Evolutionary conservation across 53 echinoderm and acorn worm species (phyloP).

Genomic region (Echinarachnius parma): DNA sequence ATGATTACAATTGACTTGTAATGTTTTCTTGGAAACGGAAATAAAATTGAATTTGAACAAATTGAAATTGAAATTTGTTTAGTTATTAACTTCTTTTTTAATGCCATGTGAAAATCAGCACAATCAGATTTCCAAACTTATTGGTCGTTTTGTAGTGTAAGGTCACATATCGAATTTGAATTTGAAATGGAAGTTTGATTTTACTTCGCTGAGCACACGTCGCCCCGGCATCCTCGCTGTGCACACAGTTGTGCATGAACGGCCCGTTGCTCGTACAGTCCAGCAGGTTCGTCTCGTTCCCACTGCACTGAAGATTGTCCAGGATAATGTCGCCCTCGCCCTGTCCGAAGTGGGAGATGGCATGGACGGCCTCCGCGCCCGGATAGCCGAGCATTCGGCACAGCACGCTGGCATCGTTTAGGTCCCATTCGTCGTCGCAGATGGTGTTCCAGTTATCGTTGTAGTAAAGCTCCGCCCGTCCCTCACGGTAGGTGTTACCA

Average conservation of each 20-base stretch:
- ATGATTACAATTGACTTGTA: too few species aligned
- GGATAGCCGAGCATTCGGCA: conserved; percentile 11
- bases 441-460: neutral
- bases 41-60: too few species aligned
- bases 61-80: too few species aligned
- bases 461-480: neutral
- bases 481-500: neutral
- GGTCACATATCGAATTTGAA: too few species aligned
- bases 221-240: conserved; percentile 8
- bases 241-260: neutral
- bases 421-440: conserved; percentile 12
- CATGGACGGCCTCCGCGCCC: neutral
- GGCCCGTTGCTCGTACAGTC: neutral
- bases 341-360: neutral
- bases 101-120: too few species aligned
- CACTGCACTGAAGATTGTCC: conserved; percentile 15
- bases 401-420: conserved; percentile 6
- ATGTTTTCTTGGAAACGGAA: too few species aligned
- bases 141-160: too few species aligned
- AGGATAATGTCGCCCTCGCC: neutral
- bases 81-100: too few species aligned
- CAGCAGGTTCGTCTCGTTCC: conserved; percentile 17
- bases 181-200: too few species aligned
- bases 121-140: too few species aligned
- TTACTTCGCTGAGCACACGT: too few species aligned